phyloP scores from a whole-genome alignment of 2,113 vertebrate species.

The Haemorhous mexicanus region DNA sequence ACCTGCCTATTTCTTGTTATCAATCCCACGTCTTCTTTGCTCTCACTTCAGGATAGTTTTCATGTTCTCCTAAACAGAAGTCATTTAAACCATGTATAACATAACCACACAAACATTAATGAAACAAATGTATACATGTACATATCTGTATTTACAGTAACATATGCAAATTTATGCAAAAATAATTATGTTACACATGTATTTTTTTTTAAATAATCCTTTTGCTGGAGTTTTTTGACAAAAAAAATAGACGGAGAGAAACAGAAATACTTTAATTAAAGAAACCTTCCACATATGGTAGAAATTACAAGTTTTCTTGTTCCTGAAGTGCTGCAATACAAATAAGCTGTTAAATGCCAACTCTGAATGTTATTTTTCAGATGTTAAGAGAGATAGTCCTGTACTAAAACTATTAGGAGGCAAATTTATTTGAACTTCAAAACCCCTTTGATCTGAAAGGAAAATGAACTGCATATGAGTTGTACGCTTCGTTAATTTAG shows the following conservation, averaged over 20 bases:
- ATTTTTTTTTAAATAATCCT: neutral
- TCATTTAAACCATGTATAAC: neutral
- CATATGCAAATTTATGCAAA: neutral
- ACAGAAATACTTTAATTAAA: conserved; percentile 15
- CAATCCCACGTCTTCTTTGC: neutral
- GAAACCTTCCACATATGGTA: conserved; percentile 5
- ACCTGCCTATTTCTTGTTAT: neutral
- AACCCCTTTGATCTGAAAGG: conserved; percentile 63
- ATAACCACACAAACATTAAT: neutral
- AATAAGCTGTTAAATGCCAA: conserved; percentile 57
- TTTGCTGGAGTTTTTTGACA: neutral
- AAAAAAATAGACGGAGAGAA: neutral
- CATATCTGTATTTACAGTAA: neutral
- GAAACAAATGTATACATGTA: neutral
- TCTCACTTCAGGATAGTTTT: neutral
- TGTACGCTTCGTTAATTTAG: conserved; percentile 40
- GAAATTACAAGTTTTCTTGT: conserved; percentile 50
- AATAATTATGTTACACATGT: neutral
- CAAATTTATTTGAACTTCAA: conserved; percentile 59
- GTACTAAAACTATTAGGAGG: conserved; percentile 59
- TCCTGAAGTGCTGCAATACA: conserved; percentile 50
- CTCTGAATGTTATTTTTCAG: conserved; percentile 55
- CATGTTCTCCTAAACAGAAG: neutral
- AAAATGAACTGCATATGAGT: conserved; percentile 49
- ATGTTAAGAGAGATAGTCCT: conserved; percentile 51